Evolutionary conservation across 1,140 invertebrate species (phyloP).

Genomic region (Dolichoris vasculosae): DNA sequence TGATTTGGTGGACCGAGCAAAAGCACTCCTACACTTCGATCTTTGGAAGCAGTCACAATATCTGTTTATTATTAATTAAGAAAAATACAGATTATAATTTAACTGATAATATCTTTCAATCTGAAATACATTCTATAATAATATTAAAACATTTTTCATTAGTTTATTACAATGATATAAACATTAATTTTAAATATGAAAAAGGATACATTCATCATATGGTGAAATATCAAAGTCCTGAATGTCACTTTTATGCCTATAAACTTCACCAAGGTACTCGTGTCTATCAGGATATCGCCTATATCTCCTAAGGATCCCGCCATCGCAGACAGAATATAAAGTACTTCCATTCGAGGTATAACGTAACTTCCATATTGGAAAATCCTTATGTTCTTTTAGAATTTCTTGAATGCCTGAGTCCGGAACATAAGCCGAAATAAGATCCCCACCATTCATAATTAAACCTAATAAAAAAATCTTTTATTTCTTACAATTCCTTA

Average conservation of each 20-base stretch:
- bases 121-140: too few relatives aligned
- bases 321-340: conserved; percentile 74
- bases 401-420: conserved; percentile 72
- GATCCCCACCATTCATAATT: conserved; percentile 74
- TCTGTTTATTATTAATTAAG: conserved; percentile 63
- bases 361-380: conserved; percentile 73
- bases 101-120: too few relatives aligned
- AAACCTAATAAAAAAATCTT: conserved; percentile 63
- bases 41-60: conserved; percentile 75
- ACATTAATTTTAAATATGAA: conserved; percentile 44
- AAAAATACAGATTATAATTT: conserved; percentile 19
- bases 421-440: conserved; percentile 73
- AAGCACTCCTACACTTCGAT: conserved; percentile 75
- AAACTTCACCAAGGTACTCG: conserved; percentile 74
- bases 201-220: conserved; percentile 77
- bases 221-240: conserved; percentile 76
- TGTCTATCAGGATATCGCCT: conserved; percentile 74
- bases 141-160: too few relatives aligned
- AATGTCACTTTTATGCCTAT: conserved; percentile 73
- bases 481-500: too few relatives aligned
- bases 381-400: conserved; percentile 70
- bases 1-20: conserved; percentile 75
- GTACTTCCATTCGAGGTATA: conserved; percentile 75
- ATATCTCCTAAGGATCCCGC: conserved; percentile 72
- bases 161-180: too few relatives aligned